Base-by-base conservation (phyloP, 1,140 invertebrate genomes). In the Drosophila ambigua region DNA sequence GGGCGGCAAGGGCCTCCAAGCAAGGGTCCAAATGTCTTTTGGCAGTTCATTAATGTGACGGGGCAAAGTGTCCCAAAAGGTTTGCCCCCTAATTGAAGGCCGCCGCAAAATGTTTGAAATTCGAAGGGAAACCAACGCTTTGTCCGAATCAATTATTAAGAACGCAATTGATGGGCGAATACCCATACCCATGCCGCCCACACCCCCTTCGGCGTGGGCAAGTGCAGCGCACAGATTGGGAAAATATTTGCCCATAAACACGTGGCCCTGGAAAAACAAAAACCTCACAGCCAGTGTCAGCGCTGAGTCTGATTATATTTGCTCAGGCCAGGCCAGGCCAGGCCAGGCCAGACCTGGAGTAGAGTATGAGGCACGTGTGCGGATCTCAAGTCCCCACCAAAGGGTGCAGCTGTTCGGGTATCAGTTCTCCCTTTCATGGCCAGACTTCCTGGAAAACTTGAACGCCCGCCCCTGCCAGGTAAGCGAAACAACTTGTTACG, bases 161-260 rank as follows among this genome's bases (percentile, higher is more conserved):
- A 43, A 16, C 28, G 28, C 49, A 16, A 48, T 49, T 71, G 11
- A 43, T 59, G 55, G 15, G 44, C 46, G 8, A n/a, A 28, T 6
- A 6, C 26, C 26, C n/a, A n/a, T n/a, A 8, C 41, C 31, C 58
- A 44, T 31, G 0, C 41, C n/a, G 35, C 13, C 39, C n/a, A 20
- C 8, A 20, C 46, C 16, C 35, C 23, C 16, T 46, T 5, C 8
- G 24, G 24, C 20, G 31, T 55, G 39, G 15, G 58, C 66, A 62
- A 65, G 59, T 75, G 68, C 50, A 50, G 48, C 54, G 20, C 51
- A 24, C 48, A 48, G 51, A 49, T 55, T 53, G 23, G 20, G 26
- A 53, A 65, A 69, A 83, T 82, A 63, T 83, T 83, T 78, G 51
- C 54, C 15, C 54, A 67, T 26, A 49, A 54, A 59, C 80, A 79